Percentiles rank a stretch among this genome's conserved stretches.
phyloP scores from a whole-genome alignment of 2,888 invertebrate species.

The Megamerina dolium region DNA sequence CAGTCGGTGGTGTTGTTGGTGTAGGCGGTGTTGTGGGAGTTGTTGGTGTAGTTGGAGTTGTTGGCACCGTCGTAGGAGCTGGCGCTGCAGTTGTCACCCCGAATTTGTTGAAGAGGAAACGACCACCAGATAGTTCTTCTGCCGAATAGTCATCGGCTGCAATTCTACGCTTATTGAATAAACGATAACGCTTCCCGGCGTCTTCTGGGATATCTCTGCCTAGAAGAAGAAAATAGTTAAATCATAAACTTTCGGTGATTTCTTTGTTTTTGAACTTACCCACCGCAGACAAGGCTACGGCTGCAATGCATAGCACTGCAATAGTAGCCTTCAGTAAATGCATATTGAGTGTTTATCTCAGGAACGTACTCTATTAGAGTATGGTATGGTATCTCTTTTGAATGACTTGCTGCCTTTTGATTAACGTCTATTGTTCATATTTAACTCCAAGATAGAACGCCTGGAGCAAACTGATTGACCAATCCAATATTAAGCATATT shows the following conservation, averaged over 20 bases:
- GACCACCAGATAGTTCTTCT: neutral
- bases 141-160: neutral
- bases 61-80: neutral
- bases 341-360: slow-evolving; percentile 19
- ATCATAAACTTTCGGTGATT: neutral
- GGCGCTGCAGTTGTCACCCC: neutral
- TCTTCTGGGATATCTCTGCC: too few relatives aligned
- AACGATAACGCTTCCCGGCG: neutral
- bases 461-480: slow-evolving; percentile 30
- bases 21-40: neutral
- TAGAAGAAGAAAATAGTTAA: too few relatives aligned
- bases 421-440: too few relatives aligned
- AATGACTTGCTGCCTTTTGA: slow-evolving; percentile 5
- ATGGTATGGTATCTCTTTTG: neutral
- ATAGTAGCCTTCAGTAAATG: slow-evolving; percentile 23
- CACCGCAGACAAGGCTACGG: slow-evolving; percentile 17
- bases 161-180: slow-evolving; percentile 3
- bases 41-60: neutral
- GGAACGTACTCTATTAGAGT: neutral
- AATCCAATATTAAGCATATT: slow-evolving; percentile 25
- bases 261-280: slow-evolving; percentile 20
- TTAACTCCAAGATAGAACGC: slow-evolving; percentile 24
- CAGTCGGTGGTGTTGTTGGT: neutral
- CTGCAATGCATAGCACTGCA: slow-evolving; percentile 26
- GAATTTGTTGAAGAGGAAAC: neutral